Conservation (phyloP, 2,797 vertebrate genomes). For the Halcyon leucocephala region DNA sequence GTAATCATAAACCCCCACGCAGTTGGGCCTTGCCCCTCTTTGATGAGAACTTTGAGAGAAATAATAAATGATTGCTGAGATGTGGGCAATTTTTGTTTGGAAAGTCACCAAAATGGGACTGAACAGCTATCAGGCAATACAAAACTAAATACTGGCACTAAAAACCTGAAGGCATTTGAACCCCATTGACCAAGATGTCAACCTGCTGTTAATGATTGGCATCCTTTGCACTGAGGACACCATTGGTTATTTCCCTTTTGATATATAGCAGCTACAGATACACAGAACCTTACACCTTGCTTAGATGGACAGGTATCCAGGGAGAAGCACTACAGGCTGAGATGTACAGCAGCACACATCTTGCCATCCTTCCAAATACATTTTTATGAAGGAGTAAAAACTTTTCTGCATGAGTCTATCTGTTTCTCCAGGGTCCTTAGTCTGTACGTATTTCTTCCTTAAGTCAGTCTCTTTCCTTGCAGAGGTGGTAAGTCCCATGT, state of each 20-base stretch:
- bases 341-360: background rate
- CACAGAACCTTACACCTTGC: background rate
- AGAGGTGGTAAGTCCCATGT: background rate
- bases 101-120: background rate
- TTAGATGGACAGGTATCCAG: background rate
- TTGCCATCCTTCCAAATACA: background rate
- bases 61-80: background rate
- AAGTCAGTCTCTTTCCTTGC: background rate
- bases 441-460: background rate
- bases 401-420: background rate
- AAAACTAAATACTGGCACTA: background rate
- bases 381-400: background rate
- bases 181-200: background rate
- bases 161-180: background rate
- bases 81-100: background rate
- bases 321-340: background rate
- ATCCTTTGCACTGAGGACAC: background rate
- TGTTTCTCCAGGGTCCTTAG: background rate
- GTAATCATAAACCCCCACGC: background rate
- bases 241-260: background rate
- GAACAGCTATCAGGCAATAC: background rate
- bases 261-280: background rate
- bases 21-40: background rate
- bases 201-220: background rate
- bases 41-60: background rate